Evolutionary conservation across 1,140 invertebrate species (phyloP), one percentile per base, ranked within the genome.

Genomic region (Drosophila fuyamai): DNA sequence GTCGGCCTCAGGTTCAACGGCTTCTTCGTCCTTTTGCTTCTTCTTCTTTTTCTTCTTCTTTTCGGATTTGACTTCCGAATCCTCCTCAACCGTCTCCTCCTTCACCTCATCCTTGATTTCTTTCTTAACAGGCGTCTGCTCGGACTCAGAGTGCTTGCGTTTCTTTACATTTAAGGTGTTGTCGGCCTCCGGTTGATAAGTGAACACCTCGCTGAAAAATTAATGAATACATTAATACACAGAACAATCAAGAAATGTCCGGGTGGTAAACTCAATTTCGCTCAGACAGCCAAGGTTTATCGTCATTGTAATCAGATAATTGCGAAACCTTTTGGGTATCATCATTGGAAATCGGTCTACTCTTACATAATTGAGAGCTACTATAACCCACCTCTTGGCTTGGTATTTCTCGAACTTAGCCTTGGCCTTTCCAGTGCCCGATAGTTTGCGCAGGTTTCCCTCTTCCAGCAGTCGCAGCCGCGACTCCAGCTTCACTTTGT

Each of bases 361-460:
- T 14, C 12, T 18, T 68, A 13, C 27, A 46, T 61, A 44, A 65
- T 44, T 29, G 10, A 13, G 2, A 18, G 55, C 8, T 41, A 58
- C 10, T 41, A 58, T 12, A 32, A 92, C 84, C 93, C 74, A 95
- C 95, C 94, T 95, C 92, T 96, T 97, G 43, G 95, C 94, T 75
- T 98, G 96, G 92, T 98, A 98, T 93, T 98, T 98, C 76, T 98
- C 97, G 91, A 97, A 97, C 86, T 97, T 97, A 0, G 96, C 95
- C 91, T 96, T 96, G 1, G 95, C 95, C 92, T 97, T 98, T 2
- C 96, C 97, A 1, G 96, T 97, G 6, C 98, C 98, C 90, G 97
- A 98, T 35, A 99, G 95, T 83, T 95, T 95, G 58, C 95, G 94
- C 32, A 97, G 92, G 86, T 96, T 97, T 0, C 97, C 97, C 93